Evolutionary conservation across 2,113 vertebrate genomes (phyloP).

Genomic region (Origma solitaria): DNA sequence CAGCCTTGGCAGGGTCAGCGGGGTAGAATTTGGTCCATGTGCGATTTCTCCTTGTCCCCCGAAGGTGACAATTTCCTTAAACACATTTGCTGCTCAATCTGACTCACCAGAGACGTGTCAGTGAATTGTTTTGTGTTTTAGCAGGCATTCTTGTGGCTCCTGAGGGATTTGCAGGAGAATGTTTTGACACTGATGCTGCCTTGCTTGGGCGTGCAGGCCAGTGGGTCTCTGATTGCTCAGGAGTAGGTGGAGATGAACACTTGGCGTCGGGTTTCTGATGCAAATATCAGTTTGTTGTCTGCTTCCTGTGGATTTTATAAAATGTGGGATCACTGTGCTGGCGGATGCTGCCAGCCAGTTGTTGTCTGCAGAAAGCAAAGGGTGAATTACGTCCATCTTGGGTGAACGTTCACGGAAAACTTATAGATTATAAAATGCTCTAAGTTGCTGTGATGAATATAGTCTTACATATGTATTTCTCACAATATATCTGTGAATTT

Average conservation of each 20-base stretch:
- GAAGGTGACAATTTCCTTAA: neutral
- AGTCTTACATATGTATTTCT: neutral
- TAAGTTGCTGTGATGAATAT: neutral
- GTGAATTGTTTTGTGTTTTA: slow-evolving; percentile 2
- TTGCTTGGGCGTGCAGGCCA: neutral
- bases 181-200: slow-evolving; percentile 28
- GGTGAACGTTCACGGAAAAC: neutral
- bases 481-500: neutral
- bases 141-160: neutral
- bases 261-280: neutral
- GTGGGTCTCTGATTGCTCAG: neutral
- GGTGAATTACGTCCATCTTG: neutral
- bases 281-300: neutral
- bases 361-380: neutral
- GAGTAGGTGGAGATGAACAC: neutral
- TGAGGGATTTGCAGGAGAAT: slow-evolving; percentile 10
- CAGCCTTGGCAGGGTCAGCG: neutral
- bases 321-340: neutral
- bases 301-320: neutral
- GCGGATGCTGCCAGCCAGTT: neutral
- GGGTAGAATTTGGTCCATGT: neutral
- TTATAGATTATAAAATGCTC: neutral
- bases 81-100: neutral
- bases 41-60: neutral
- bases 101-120: neutral